A percentile compares a stretch with the other conserved stretches of the same genome.
phyloP scores from a whole-genome alignment of 2,113 vertebrate species.

The Paramisgurnus dabryanus region DNA sequence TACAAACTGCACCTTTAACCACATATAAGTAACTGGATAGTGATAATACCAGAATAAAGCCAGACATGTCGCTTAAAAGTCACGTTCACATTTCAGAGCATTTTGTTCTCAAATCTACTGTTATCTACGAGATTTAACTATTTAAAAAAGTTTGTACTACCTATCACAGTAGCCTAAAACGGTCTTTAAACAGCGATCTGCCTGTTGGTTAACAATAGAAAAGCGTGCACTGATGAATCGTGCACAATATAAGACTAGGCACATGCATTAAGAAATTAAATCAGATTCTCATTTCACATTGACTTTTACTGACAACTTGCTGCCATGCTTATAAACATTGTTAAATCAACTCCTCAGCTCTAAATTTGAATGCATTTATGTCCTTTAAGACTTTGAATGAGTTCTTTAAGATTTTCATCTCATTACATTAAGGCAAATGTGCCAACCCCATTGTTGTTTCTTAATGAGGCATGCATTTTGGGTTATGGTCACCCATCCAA shows the following conservation, averaged over 20 bases:
- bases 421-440: constrained; percentile 3
- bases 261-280: neutral
- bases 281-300: neutral
- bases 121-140: neutral
- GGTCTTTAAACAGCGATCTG: neutral
- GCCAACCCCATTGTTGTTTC: neutral
- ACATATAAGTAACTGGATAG: too few relatives aligned
- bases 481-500: neutral
- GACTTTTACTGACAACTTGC: neutral
- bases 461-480: too few relatives aligned
- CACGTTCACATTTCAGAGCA: neutral
- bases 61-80: too few relatives aligned
- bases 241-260: neutral
- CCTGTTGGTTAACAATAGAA: neutral
- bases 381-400: neutral
- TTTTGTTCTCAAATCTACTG: neutral
- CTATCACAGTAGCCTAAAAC: neutral
- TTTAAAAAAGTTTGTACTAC: neutral
- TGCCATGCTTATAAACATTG: neutral
- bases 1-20: too few relatives aligned
- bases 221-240: constrained; percentile 1
- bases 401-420: neutral
- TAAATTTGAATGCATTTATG: neutral
- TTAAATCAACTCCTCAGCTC: neutral
- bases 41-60: too few relatives aligned